These are phyloP conservation scores for Muricea muricata DNA, from an alignment of 92 coral and sea anemone genomes.

Conservation along the genomic window DNA sequence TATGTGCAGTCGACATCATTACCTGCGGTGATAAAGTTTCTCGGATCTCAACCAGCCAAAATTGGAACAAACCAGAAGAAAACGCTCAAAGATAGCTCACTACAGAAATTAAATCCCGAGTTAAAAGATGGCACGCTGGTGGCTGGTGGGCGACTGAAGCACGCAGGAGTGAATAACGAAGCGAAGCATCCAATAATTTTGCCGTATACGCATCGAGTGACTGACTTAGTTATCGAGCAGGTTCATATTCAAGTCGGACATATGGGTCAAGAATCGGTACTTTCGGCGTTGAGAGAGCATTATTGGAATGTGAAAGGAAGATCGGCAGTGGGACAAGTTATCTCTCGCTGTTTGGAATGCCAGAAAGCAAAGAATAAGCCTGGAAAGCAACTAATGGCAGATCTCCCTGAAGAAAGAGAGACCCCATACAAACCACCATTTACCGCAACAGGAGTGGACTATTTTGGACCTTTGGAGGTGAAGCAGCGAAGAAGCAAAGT, in stretches of 20 bases:
- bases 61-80: not conserved
- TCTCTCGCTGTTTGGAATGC: constrained; percentile 60
- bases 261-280: constrained; percentile 74
- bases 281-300: constrained; percentile 58
- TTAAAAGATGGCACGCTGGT: not conserved
- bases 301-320: constrained; percentile 70
- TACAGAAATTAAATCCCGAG: not conserved
- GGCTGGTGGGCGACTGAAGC: not conserved
- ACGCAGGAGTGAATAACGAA: constrained; percentile 45
- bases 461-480: constrained; percentile 64
- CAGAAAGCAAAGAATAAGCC: constrained; percentile 53
- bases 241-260: constrained; percentile 57
- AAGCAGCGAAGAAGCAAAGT: constrained; percentile 51
- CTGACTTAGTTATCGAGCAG: constrained; percentile 56
- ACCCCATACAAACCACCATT: constrained; percentile 68
- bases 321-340: constrained; percentile 60
- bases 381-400: constrained; percentile 70
- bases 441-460: constrained; percentile 63
- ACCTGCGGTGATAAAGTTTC: not conserved
- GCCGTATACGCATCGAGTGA: constrained; percentile 57
- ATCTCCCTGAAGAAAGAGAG: constrained; percentile 53
- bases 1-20: not conserved
- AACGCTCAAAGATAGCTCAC: not conserved
- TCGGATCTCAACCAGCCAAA: not conserved
- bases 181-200: constrained; percentile 52